Conservation (phyloP, 2,797 vertebrate genomes). For the Iguana delicatissima region DNA sequence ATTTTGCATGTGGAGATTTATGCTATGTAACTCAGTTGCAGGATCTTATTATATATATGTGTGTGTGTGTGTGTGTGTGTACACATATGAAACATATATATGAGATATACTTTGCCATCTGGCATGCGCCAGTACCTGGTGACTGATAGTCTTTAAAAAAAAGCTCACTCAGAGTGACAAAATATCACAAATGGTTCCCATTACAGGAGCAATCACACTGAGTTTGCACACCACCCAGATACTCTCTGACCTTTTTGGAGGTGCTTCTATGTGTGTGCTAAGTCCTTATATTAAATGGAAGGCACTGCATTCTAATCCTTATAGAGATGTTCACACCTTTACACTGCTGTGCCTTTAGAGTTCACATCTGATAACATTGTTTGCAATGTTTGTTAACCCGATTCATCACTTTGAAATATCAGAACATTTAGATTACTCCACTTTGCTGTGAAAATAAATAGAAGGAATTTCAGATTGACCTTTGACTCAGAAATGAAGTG, state of each 20-base stretch:
- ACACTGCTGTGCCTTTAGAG: slow-evolving; percentile 45
- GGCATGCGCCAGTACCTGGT: neutral
- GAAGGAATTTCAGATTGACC: slow-evolving; percentile 53
- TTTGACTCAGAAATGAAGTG: slow-evolving; percentile 47
- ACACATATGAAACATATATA: too few relatives aligned
- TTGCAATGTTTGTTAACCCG: slow-evolving; percentile 45
- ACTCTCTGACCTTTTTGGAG: neutral
- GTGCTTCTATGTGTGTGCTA: neutral
- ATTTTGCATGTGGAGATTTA: neutral
- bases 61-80: too few relatives aligned
- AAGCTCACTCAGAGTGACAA: neutral
- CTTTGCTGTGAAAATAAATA: slow-evolving; percentile 62
- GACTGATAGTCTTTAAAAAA: neutral
- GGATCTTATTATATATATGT: neutral
- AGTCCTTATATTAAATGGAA: neutral
- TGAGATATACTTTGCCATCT: neutral
- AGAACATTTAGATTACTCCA: slow-evolving; percentile 50
- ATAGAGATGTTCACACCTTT: slow-evolving; percentile 50
- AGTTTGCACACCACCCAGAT: neutral
- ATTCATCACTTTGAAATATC: slow-evolving; percentile 25
- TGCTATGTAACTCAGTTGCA: too few relatives aligned
- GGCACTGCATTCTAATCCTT: neutral
- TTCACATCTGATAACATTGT: slow-evolving; percentile 55
- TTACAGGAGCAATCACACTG: neutral
- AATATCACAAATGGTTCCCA: neutral